Percentiles rank a stretch among this genome's conserved stretches.
Evolutionary conservation across 30 jellyfish, hydroid and myxozoan genomes (phyloP).

Genomic region (Aurelia aurita complex sp. Pacific): DNA sequence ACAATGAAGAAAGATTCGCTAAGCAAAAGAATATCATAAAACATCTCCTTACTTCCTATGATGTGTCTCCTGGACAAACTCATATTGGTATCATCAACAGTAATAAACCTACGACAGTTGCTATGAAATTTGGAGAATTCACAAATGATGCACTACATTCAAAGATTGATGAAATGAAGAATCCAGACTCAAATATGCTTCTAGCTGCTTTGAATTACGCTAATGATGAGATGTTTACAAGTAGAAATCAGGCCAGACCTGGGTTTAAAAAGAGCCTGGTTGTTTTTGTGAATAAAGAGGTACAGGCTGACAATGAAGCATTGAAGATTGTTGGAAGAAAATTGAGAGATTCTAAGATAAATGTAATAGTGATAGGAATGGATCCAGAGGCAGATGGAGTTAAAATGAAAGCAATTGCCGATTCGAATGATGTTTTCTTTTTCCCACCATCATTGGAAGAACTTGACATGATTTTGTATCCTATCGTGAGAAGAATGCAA

Average conservation of each 20-base stretch:
- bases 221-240: slow-evolving; percentile 43
- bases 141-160: neutral
- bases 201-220: slow-evolving; percentile 51
- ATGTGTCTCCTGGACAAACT: slow-evolving; percentile 58
- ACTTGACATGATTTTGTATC: slow-evolving; percentile 56
- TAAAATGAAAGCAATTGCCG: slow-evolving; percentile 26
- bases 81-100: slow-evolving; percentile 71
- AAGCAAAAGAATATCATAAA: slow-evolving; percentile 58
- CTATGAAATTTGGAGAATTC: slow-evolving; percentile 68
- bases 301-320: slow-evolving; percentile 40
- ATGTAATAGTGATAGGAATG: slow-evolving; percentile 66
- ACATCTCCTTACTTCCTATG: slow-evolving; percentile 70
- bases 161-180: slow-evolving; percentile 12
- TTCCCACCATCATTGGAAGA: slow-evolving; percentile 82
- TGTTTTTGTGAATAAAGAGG: slow-evolving; percentile 66
- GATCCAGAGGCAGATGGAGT: slow-evolving; percentile 42
- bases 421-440: slow-evolving; percentile 65
- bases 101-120: slow-evolving; percentile 40
- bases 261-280: slow-evolving; percentile 79
- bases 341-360: slow-evolving; percentile 47
- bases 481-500: slow-evolving; percentile 49
- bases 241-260: slow-evolving; percentile 78
- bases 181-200: neutral
- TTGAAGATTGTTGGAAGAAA: slow-evolving; percentile 30
- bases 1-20: slow-evolving; percentile 24